Base-by-base conservation (phyloP, 64 coral and sea anemone species). In the Pachyseris speciosa region DNA sequence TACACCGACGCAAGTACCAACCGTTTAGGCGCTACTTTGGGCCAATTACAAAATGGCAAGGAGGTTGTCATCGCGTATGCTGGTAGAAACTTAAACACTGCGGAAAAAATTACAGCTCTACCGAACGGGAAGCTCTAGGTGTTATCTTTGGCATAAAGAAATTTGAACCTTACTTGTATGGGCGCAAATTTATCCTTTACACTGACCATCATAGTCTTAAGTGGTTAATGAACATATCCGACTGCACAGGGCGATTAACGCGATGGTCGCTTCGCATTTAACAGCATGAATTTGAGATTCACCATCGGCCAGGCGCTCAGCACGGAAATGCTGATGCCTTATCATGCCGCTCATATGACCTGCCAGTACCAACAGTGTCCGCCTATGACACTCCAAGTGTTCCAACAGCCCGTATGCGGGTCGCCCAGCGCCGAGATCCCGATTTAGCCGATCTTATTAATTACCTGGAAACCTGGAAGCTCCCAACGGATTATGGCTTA, bases 181-280 rank as follows among this genome's bases (percentile, higher is more conserved):
- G 72, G 0, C 32, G 55, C 3, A 63, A 65, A 34, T 78, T 89
- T 39, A 45, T 61, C 25, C 28, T 87, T 0, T 50, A 71, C 25
- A 87, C 84, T n/a, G 84, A 87, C 51, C 84, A 87, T 9, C 67
- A 57, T 37, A 47, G 66, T 33, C 33, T 87, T 22, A 87, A 87
- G 37, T 87, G 69, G 43, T 40, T 87, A 25, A 72, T 87, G 67
- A 59, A 37, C 12, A 70, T 72, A n/a, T 38, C 29, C 4, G 69
- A 87, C 33, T 67, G 66, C 11, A 20, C 65, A 4, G 84, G 84
- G 1, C 8, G 84, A n/a, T 39, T 74, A 40, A 50, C 84, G 5
- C 47, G 84, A 33, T 87, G 84, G 84, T 55, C 65, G 10, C 50
- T 87, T 37, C 25, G 71, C 0, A 6, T 87, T 34, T 49, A 87